Evolutionary conservation across 2,888 invertebrate species (phyloP).

Genomic region (Acanthosoma haemorrhoidale): DNA sequence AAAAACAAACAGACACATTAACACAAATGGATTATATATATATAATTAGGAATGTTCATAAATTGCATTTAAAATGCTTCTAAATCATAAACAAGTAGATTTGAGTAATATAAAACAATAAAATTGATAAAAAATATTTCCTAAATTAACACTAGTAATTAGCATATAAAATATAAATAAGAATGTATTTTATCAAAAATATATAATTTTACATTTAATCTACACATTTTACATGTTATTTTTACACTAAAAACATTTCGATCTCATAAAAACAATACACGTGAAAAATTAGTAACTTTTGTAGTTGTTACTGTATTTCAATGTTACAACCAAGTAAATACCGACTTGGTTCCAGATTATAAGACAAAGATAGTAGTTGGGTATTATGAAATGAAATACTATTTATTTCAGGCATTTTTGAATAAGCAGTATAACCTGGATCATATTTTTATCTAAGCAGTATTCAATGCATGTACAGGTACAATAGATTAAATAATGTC

Average conservation of each 20-base stretch:
- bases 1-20: too few species aligned
- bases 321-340: neutral
- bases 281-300: neutral
- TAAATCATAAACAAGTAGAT: neutral
- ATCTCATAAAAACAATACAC: neutral
- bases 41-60: too few species aligned
- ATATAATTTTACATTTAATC: slow-evolving; percentile 15
- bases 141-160: neutral
- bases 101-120: neutral
- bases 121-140: neutral
- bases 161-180: neutral
- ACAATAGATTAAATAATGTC: neutral
- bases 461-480: neutral
- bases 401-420: too few species aligned
- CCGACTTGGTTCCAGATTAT: neutral
- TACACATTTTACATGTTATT: slow-evolving; percentile 16
- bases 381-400: too few species aligned
- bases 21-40: too few species aligned
- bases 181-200: slow-evolving; percentile 25
- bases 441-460: neutral
- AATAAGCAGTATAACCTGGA: too few species aligned
- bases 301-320: neutral
- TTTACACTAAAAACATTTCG: slow-evolving; percentile 23
- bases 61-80: neutral
- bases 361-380: too few species aligned